A percentile compares a stretch with the other conserved stretches of the same genome.
These are phyloP conservation scores for Scaptomyza parva DNA, from an alignment of 2,888 invertebrate genomes.

Conservation along the genomic window DNA sequence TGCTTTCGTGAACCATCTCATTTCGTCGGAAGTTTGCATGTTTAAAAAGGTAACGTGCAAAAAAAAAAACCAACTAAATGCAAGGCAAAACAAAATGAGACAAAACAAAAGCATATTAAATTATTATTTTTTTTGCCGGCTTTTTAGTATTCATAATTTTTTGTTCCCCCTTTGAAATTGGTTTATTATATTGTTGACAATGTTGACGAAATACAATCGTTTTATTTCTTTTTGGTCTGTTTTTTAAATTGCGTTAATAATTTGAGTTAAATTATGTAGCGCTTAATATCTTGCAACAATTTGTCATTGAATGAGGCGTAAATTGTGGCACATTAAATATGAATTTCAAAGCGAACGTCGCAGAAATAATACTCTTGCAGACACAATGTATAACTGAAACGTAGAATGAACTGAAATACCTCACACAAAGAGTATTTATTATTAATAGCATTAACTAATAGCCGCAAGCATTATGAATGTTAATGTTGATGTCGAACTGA, in stretches of 20 bases:
- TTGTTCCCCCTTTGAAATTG: conserved; percentile 40
- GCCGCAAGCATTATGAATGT: conserved; percentile 15
- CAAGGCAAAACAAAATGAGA: conserved; percentile 27
- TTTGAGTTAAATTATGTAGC: conserved; percentile 60
- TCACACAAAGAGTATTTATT: not conserved
- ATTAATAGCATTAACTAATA: conserved; percentile 35
- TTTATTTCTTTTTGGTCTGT: conserved; percentile 4
- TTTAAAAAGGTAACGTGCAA: conserved; percentile 31
- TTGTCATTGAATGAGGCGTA: conserved; percentile 55
- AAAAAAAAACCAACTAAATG: conserved; percentile 26
- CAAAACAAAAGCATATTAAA: conserved; percentile 48
- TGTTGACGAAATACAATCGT: conserved; percentile 21
- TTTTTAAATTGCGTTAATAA: conserved; percentile 53
- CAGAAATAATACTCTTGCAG: not conserved
- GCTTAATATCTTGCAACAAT: conserved; percentile 42
- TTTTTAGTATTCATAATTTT: conserved; percentile 36
- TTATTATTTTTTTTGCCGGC: conserved; percentile 30
- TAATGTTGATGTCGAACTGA: conserved; percentile 21
- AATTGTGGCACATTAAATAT: conserved; percentile 63
- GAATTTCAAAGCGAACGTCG: not conserved
- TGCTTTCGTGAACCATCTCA: not conserved
- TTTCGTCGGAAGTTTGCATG: conserved; percentile 51
- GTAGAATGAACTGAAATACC: too few species aligned
- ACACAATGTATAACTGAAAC: too few species aligned
- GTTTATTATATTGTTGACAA: conserved; percentile 31